Evolutionary conservation across 2,113 vertebrate genomes (phyloP), one percentile per base, ranked within the genome.

Genomic region (Speoplatyrhinus poulsoni): DNA sequence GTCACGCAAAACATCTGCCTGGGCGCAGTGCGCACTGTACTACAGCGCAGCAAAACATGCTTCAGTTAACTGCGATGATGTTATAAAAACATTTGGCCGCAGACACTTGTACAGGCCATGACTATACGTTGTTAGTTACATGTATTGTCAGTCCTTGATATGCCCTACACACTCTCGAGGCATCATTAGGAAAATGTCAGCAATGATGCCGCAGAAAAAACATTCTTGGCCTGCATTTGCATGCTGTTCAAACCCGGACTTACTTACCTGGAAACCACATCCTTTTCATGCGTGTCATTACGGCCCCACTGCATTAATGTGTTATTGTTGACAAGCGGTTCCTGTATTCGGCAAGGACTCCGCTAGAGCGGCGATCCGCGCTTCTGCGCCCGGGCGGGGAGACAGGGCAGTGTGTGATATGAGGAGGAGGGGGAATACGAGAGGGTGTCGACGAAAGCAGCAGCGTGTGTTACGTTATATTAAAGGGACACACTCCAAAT

Each of bases 211-310:
- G 68, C 64, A n/a, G 41, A n/a, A 33, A 60, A 3, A 19, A 4
- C 63, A 52, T 36, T 1, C 46, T 17, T 10, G 10, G 61, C 15
- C 10, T 65, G 9, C 33, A 13, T 56, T 2, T 12, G n/a, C 60
- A 9, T 36, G n/a, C 12, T 2, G 12, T 32, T 63, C 46, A 56
- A 16, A 65, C 36, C 41, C 1, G 63, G 68, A 60, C 61, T 63
- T 32, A 1, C 82, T 78, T 85, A 92, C 91, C 92, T 87, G 72
- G 26, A 57, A 61, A 16, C 65, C 59, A 77, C 57, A 36, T 64
- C 33, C 33, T 46, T 36, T 46, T 36, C 3, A 7, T 26, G 50
- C 64, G 33, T 76, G 57, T 60, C 15, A 19, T 53, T 57, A 76
- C 11, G 32, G 13, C 19, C 71, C 72, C 81, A 78, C 82, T 67